Conservation (phyloP, 92 coral and sea anemone species). For the Heliopora coerulea region DNA sequence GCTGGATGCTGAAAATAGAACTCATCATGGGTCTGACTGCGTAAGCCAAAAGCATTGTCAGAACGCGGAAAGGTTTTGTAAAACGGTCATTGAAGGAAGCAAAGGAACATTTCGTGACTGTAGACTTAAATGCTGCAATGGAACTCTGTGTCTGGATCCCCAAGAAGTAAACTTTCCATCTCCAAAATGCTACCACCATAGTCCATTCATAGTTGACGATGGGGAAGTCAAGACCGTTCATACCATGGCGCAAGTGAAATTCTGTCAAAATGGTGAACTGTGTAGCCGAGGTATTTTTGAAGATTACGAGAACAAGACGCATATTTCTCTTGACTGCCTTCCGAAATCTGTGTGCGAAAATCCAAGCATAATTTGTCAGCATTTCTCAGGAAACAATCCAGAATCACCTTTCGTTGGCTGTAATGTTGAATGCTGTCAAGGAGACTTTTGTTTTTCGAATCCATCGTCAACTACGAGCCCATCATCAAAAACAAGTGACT, state of each 20-base stretch:
- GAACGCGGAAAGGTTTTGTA: conserved; percentile 18
- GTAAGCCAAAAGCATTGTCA: conserved; percentile 4
- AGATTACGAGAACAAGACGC: conserved; percentile 5
- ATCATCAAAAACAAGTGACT: not conserved
- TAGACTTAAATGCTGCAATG: conserved; percentile 9
- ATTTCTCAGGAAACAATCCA: conserved; percentile 5
- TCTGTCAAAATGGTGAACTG: conserved; percentile 2
- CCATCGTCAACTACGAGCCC: not conserved
- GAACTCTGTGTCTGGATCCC: not conserved
- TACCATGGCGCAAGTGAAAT: not conserved
- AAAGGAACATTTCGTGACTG: conserved; percentile 28
- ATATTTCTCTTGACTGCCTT: conserved; percentile 18
- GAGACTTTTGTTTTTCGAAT: conserved; percentile 13
- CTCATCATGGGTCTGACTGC: conserved; percentile 20
- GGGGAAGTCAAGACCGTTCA: not conserved
- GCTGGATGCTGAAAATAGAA: not conserved
- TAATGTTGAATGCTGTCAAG: conserved; percentile 15
- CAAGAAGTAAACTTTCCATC: not conserved
- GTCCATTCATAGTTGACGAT: not conserved
- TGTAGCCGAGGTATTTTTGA: conserved; percentile 10
- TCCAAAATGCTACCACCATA: conserved; percentile 5
- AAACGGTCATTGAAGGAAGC: not conserved
- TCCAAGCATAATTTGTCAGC: conserved; percentile 7
- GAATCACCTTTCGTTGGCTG: conserved; percentile 19
- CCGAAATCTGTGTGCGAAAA: conserved; percentile 13